Conservation (phyloP, 2,113 vertebrate genomes). For the Vulpes lagopus region DNA sequence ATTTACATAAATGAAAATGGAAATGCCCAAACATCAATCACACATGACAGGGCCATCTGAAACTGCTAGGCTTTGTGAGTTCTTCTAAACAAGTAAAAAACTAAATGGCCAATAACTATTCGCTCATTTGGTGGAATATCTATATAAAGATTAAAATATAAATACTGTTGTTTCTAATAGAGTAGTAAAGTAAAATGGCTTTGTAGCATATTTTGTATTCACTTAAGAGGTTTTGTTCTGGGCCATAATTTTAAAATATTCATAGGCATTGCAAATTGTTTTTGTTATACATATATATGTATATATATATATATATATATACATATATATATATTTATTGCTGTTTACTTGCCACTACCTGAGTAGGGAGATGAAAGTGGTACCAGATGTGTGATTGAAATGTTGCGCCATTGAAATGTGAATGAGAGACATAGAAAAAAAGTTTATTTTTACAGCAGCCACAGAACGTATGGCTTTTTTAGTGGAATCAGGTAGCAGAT, state of each 20-base stretch:
- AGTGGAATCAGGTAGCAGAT: background rate
- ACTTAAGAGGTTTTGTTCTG: background rate
- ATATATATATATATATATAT: background rate
- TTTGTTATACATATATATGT: background rate
- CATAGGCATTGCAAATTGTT: background rate
- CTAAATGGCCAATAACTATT: background rate
- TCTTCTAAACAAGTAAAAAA: slow-evolving; percentile 7
- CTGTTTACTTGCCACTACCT: background rate
- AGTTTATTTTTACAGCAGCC: background rate
- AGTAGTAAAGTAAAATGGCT: background rate
- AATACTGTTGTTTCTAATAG: background rate
- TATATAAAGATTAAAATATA: background rate
- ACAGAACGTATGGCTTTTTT: background rate
- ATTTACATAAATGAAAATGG: slow-evolving; percentile 41
- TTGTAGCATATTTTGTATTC: background rate
- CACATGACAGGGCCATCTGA: background rate
- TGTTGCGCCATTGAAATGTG: background rate
- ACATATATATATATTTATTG: background rate
- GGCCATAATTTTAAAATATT: background rate
- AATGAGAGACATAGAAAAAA: background rate
- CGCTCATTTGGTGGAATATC: background rate
- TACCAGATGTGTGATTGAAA: slow-evolving; percentile 1
- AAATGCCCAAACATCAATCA: background rate
- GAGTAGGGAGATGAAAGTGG: background rate
- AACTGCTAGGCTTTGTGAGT: background rate